Base-by-base conservation (phyloP, 2,797 vertebrate species). In the Austrolebias charrua region DNA sequence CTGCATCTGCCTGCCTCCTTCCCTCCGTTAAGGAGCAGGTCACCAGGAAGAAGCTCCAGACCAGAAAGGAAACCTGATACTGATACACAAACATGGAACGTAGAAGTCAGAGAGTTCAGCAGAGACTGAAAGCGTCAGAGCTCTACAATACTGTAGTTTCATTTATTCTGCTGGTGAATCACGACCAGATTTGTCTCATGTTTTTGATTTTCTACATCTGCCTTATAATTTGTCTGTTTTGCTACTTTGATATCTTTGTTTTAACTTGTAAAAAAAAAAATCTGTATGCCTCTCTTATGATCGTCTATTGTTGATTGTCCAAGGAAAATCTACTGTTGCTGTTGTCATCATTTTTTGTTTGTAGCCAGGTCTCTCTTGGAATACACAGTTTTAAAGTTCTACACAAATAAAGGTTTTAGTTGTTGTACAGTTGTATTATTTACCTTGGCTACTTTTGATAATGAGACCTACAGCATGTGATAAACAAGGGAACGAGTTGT, bases 31-130 rank as follows among this genome's bases (percentile, higher is more conserved):
- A 71, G 63, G 50, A 69, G 62, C 42, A 50, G 54, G 78, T 65
- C 69, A 80, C 59, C 68, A 63, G 63, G 51, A 79, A 59, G 62
- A 28, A 60, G 58, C 60, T 58, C 49, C 54, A 63, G 44, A 60
- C 69, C 58, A 68, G 62, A 61, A 38, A 45, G 43, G 47, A 54
- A 29, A 73, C 47, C 52, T 57, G 46, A 57, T 8, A 69, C 3
- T 0, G 18, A 72, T 48, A 67, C 19, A 52, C 33, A 33, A 70
- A 60, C 40, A 59, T 20, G 0, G 31, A 54, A 19, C 35, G 47
- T 52, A 51, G 46, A 62, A 40, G 60, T 77, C 60, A 56, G 56
- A 46, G 52, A 65, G 53, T 64, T 58, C 43, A 53, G 38, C 66
- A 65, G 62, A 55, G 42, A 46, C 14, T 49, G 45, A 52, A 29